Evolutionary conservation across 2,113 vertebrate genomes (phyloP), one percentile per base, ranked within the genome.

Genomic region (Zootoca vivipara): DNA sequence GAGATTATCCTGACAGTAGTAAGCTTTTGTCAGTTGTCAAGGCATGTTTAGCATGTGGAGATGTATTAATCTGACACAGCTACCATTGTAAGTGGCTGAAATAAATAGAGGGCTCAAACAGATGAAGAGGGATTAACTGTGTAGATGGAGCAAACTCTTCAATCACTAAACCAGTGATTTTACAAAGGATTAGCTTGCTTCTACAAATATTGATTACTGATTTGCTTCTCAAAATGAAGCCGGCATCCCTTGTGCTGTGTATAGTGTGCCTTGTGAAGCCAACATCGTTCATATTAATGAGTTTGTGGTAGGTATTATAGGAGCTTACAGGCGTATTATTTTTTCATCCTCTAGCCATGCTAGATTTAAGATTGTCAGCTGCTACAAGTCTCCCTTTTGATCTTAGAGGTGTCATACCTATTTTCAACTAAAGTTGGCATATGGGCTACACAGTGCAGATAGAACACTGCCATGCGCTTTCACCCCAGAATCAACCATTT

Each of bases 101-200:
- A 97, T 97, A 97, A 97, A 97, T 94, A 96, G 93, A 94, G 85
- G 96, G 96, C 96, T 97, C 96, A 96, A 94, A 92, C 94, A 96
- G 96, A 97, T 97, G 96, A 97, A 97, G 96, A 97, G 97, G 97
- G 97, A 98, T 98, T 98, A 98, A 96, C 95, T 96, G 94, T 96
- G 97, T 96, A 95, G 95, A 97, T 96, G 97, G 97, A 96, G 95
- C 96, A 97, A 97, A 98, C 97, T 97, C 97, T 96, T 97, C 97
- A 95, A 97, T 97, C 97, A 97, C 93, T 90, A 95, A 96, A 94
- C 92, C 93, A 96, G 95, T 97, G 96, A 97, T 98, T 97, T 96
- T 96, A 96, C 96, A 96, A 97, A 97, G 97, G 97, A 97, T 98
- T 97, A 97, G 95, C 93, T 91, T 95, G 95, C 96, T 96, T 97